Conservation (phyloP, 2,888 invertebrate species). For the Zaprionus obscuricornis region DNA sequence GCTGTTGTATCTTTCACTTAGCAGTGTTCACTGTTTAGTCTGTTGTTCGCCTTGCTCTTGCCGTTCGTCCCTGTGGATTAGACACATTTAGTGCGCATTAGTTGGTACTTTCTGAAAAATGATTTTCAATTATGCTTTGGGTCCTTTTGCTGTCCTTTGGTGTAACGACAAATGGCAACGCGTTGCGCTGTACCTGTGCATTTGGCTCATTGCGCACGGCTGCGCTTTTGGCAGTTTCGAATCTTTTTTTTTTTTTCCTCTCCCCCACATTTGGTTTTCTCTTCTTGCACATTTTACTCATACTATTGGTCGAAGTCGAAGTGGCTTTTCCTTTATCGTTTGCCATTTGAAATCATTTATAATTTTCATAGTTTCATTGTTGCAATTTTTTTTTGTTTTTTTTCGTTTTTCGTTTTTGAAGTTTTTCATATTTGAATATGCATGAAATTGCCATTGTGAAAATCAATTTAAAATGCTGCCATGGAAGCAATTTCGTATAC, state of each 20-base stretch:
- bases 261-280: background rate
- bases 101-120: slow-evolving; percentile 42
- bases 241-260: slow-evolving; percentile 5
- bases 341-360: slow-evolving; percentile 63
- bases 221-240: slow-evolving; percentile 60
- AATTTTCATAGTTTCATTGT: slow-evolving; percentile 43
- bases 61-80: too few relatives aligned
- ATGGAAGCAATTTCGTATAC: slow-evolving; percentile 44
- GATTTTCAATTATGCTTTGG: slow-evolving; percentile 66
- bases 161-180: slow-evolving; percentile 34
- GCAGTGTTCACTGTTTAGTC: too few relatives aligned
- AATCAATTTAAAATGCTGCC: slow-evolving; percentile 56
- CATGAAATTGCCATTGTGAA: slow-evolving; percentile 57
- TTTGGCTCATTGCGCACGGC: slow-evolving; percentile 72
- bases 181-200: slow-evolving; percentile 64
- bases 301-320: background rate
- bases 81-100: slow-evolving; percentile 47
- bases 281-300: background rate
- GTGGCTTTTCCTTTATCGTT: slow-evolving; percentile 16
- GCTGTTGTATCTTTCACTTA: too few relatives aligned
- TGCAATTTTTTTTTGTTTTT: slow-evolving; percentile 10
- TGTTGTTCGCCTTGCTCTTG: too few relatives aligned
- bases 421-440: slow-evolving; percentile 55
- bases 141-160: slow-evolving; percentile 25
- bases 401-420: slow-evolving; percentile 23